Base-by-base conservation (phyloP, 2,113 vertebrate species). In the Chloroceryle aenea region DNA sequence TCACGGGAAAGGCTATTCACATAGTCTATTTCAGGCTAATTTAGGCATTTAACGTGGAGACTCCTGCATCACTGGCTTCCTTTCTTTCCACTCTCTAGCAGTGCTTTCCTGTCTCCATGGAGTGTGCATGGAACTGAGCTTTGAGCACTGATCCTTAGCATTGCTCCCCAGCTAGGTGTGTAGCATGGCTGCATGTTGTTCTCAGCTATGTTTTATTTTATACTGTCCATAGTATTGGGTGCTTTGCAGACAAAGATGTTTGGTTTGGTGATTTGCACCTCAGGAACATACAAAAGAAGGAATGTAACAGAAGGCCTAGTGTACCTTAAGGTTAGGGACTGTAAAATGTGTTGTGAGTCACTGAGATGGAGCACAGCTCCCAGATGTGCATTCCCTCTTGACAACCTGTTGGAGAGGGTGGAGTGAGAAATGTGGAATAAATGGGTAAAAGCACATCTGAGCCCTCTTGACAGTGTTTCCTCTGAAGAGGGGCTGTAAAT, bases 1-100 rank as follows among this genome's bases (percentile, higher is more conserved):
- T 94, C 89, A 64, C 42, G 36, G n/a, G 59, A 87, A 96, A 83
- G 76, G 92, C 92, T 96, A 83, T 95, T 95, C 90, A 58, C 67
- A 21, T 62, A 96, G 81, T 47, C 81, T 94, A 5, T 89, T 94
- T 78, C 76, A 88, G 64, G 62, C 78, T 90, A 73, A 88, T 93
- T 90, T 66, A 90, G 83, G 76, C 85, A 71, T 93, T 75, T 64
- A 38, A 29, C 68, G 80, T 81, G 42, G 55, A 77, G 93, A 42
- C 26, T 93, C 20, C 55, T 88, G 85, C 63, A 63, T 93, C 72
- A 55, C 52, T 84, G 63, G 13, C 42, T 95, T 47, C 3, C 14
- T 38, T 88, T 86, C 38, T 80, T 13, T 86, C 47, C 45, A 6
- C 20, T 45, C 12, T 59, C 48, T 92, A 83, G 34, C 42, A 86